Conservation (phyloP, 1,140 invertebrate species). For the Nymphalis io region DNA sequence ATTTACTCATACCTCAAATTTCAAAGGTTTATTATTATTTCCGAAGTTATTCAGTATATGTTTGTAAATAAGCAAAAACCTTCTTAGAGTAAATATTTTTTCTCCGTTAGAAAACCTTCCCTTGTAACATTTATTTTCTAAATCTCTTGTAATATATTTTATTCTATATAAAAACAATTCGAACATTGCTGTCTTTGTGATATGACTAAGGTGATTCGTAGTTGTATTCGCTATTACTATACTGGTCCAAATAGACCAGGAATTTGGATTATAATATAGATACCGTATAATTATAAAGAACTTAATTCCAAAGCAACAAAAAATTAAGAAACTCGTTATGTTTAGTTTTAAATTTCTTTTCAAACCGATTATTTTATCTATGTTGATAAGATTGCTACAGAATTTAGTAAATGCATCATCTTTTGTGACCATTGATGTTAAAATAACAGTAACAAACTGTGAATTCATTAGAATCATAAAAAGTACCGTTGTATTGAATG, state of each 20-base stretch:
- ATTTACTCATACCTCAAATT: background rate
- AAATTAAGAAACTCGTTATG: background rate
- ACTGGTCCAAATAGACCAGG: background rate
- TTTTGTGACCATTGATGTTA: conserved; percentile 13
- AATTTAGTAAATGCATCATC: conserved; percentile 13
- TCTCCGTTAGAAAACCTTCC: background rate
- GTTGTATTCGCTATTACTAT: background rate
- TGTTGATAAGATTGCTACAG: background rate
- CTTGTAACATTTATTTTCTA: background rate
- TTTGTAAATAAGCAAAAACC: background rate
- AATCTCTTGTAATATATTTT: background rate
- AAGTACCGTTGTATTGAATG: too few relatives aligned
- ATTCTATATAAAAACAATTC: conserved; percentile 11
- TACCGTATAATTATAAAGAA: background rate
- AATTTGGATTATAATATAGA: background rate
- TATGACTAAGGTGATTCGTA: conserved; percentile 2
- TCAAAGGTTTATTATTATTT: background rate
- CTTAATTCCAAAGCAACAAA: background rate
- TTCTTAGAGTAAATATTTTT: background rate
- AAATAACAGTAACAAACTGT: conserved; percentile 2
- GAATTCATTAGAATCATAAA: background rate
- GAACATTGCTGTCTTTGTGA: background rate
- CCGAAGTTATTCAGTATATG: background rate
- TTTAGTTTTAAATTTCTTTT: background rate
- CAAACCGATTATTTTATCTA: conserved; percentile 11